Evolutionary conservation across 2,797 vertebrate species (phyloP).

Genomic region (Mallotus villosus): DNA sequence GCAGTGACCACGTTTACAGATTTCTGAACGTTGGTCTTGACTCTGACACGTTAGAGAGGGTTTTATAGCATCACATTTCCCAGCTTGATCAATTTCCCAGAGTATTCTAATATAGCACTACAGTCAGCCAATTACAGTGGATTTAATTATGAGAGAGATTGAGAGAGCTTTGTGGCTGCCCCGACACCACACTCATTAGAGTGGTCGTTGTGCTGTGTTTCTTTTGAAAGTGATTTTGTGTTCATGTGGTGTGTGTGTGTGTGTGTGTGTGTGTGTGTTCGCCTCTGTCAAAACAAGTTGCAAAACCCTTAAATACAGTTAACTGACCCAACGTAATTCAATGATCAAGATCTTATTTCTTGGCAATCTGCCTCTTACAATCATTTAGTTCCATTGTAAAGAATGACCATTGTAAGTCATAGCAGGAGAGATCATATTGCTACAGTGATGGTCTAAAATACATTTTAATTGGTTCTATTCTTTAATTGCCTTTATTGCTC

Average conservation of each 20-base stretch:
- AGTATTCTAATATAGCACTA: no score
- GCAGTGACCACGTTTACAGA: no score
- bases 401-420: background rate
- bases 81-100: no score
- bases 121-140: slow-evolving; percentile 29
- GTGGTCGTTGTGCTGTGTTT: background rate
- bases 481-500: slow-evolving; percentile 41
- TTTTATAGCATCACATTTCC: no score
- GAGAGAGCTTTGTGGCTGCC: slow-evolving; percentile 35
- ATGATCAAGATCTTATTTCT: background rate
- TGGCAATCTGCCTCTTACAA: background rate
- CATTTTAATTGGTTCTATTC: background rate
- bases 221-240: background rate
- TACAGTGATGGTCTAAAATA: background rate
- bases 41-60: no score
- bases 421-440: background rate
- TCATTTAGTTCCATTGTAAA: background rate
- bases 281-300: background rate
- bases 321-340: background rate
- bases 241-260: background rate
- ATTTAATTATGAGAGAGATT: slow-evolving; percentile 48
- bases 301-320: background rate
- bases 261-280: slow-evolving; percentile 4
- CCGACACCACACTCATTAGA: slow-evolving; percentile 23
- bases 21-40: no score